Conservation (phyloP, 2,888 invertebrate genomes). For the Parelbella ahira region DNA sequence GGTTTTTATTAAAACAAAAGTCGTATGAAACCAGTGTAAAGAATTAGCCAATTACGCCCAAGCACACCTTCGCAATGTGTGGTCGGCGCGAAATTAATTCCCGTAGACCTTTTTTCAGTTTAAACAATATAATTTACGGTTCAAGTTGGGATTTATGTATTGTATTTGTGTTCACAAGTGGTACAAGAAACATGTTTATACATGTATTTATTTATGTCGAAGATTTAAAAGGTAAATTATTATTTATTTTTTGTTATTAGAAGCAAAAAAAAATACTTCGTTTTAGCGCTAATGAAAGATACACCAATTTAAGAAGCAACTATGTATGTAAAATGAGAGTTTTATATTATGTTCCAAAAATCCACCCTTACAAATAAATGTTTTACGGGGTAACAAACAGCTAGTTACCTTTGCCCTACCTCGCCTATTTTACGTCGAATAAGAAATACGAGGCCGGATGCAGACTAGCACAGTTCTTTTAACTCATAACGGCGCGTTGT, state of each 20-base stretch:
- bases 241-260: too few relatives aligned
- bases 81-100: conserved; percentile 50
- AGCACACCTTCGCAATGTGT: conserved; percentile 42
- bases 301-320: too few relatives aligned
- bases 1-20: conserved; percentile 32
- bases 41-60: conserved; percentile 48
- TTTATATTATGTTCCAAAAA: conserved; percentile 7
- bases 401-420: conserved; percentile 19
- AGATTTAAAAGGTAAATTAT: too few relatives aligned
- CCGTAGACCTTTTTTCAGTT: conserved; percentile 49
- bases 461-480: conserved; percentile 10
- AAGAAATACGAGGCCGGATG: conserved; percentile 22
- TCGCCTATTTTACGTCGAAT: conserved; percentile 18
- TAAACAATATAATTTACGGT: conserved; percentile 57
- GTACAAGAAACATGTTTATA: too few relatives aligned
- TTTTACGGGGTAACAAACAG: conserved; percentile 23
- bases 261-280: too few relatives aligned
- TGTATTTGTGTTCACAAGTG: conserved; percentile 35
- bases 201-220: too few relatives aligned
- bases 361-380: conserved; percentile 19
- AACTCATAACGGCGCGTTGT: conserved; percentile 3
- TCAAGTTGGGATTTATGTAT: conserved; percentile 44
- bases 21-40: conserved; percentile 34
- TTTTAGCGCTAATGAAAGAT: too few relatives aligned
- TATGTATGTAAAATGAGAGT: too few relatives aligned